Percentiles rank a stretch among this genome's conserved stretches.
These are phyloP conservation scores for Acanthoscelides obtectus DNA, from an alignment of 2,888 invertebrate species.

Conservation along the genomic window DNA sequence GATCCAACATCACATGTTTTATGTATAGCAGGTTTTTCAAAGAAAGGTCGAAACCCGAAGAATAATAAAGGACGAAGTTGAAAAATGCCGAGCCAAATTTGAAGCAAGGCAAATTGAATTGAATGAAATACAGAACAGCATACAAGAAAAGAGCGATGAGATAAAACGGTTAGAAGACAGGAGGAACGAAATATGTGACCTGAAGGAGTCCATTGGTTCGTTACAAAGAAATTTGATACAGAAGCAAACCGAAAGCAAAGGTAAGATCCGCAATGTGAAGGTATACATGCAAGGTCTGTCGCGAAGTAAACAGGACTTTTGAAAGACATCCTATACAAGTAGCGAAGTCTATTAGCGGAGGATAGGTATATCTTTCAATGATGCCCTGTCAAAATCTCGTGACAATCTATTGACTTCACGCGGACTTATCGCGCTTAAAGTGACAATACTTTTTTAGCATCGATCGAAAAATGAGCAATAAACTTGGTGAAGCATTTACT, in stretches of 20 bases:
- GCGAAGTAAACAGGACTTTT: no score
- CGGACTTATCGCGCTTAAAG: no score
- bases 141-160: conserved; percentile 43
- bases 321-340: no score
- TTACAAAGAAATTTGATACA: conserved; percentile 44
- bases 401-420: no score
- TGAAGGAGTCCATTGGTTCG: conserved; percentile 39
- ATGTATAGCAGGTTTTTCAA: conserved; percentile 43
- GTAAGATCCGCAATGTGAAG: conserved; percentile 39
- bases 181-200: conserved; percentile 42
- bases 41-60: conserved; percentile 38
- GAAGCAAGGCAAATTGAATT: conserved; percentile 61
- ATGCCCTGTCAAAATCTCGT: no score
- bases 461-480: no score
- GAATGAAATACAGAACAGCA: not conserved
- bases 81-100: conserved; percentile 57
- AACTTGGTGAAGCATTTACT: no score
- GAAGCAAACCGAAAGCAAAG: conserved; percentile 54
- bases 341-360: no score
- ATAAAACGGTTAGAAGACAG: conserved; percentile 46
- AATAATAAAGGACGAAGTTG: conserved; percentile 58
- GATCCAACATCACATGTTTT: no score
- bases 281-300: no score
- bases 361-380: no score
- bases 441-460: no score